These are phyloP conservation scores for Lepidochrysops patricia DNA, from an alignment of 2,888 invertebrate species.

Conservation along the genomic window DNA sequence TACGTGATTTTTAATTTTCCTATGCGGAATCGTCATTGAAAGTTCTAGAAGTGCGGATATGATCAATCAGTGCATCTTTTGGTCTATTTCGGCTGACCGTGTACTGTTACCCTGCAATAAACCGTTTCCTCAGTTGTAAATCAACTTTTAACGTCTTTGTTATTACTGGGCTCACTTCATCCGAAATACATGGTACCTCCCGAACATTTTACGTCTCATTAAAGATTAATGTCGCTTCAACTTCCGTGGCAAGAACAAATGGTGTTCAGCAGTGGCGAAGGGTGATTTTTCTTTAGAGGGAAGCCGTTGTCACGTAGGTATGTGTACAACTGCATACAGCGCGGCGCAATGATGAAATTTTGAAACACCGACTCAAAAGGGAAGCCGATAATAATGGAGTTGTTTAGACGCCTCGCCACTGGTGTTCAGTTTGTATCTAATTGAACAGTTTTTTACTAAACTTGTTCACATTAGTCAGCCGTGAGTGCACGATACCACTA, in stretches of 20 bases:
- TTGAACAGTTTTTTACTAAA: constrained; percentile 2
- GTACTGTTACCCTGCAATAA: constrained; percentile 20
- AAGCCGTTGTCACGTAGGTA: too few species aligned
- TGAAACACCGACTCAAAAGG: too few species aligned
- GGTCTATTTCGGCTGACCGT: constrained; percentile 20
- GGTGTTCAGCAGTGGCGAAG: too few species aligned
- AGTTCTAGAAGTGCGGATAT: constrained; percentile 20
- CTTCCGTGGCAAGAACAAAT: background rate
- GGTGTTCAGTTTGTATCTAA: background rate
- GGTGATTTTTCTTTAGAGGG: too few species aligned
- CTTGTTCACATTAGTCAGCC: constrained; percentile 2
- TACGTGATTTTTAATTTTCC: background rate
- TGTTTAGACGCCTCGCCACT: too few species aligned
- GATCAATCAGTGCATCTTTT: constrained; percentile 24
- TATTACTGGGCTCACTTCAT: constrained; percentile 24
- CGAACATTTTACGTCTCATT: background rate
- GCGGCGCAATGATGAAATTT: too few species aligned
- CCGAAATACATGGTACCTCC: background rate
- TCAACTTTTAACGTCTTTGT: constrained; percentile 40
- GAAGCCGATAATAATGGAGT: too few species aligned
- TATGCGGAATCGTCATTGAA: too few species aligned
- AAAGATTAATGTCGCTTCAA: background rate
- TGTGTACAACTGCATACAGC: too few species aligned
- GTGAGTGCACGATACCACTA: constrained; percentile 10
- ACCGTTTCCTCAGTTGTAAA: constrained; percentile 39